Evolutionary conservation across 1,140 invertebrate species (phyloP).

Genomic region (Trissolcus basalis): DNA sequence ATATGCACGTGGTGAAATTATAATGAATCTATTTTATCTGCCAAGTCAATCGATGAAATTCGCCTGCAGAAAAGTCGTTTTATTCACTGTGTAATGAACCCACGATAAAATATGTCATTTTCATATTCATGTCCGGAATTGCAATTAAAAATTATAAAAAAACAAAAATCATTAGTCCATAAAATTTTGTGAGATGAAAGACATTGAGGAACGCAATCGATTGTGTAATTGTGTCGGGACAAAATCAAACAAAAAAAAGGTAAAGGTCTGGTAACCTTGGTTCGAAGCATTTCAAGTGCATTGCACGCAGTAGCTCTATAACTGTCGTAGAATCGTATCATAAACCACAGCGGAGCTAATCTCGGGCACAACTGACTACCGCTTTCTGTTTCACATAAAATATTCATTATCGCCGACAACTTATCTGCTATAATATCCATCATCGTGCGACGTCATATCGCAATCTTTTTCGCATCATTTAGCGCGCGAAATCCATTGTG

Average conservation of each 20-base stretch:
- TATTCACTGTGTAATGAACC: no score
- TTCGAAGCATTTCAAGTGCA: slow-evolving; percentile 18
- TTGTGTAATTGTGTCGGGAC: no score
- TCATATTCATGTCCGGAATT: no score
- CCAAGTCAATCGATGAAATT: no score
- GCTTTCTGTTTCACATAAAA: slow-evolving; percentile 40
- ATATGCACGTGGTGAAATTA: slow-evolving; percentile 4
- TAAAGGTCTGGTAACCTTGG: background rate
- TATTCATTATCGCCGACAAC: slow-evolving; percentile 48
- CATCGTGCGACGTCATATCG: slow-evolving; percentile 34
- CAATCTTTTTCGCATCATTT: slow-evolving; percentile 52
- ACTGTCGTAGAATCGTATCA: slow-evolving; percentile 29
- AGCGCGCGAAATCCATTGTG: slow-evolving; percentile 38
- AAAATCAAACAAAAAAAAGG: no score
- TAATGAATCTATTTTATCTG: slow-evolving; percentile 4
- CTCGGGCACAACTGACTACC: slow-evolving; percentile 26
- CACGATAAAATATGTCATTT: no score
- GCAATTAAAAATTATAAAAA: no score
- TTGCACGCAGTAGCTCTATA: slow-evolving; percentile 32
- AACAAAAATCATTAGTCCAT: no score
- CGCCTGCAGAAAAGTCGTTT: no score
- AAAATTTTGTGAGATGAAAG: no score
- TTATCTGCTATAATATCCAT: slow-evolving; percentile 48
- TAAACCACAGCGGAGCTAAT: slow-evolving; percentile 26
- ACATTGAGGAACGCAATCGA: no score